Conservation (phyloP, 2,888 invertebrate genomes). For the Agelastica alni region DNA sequence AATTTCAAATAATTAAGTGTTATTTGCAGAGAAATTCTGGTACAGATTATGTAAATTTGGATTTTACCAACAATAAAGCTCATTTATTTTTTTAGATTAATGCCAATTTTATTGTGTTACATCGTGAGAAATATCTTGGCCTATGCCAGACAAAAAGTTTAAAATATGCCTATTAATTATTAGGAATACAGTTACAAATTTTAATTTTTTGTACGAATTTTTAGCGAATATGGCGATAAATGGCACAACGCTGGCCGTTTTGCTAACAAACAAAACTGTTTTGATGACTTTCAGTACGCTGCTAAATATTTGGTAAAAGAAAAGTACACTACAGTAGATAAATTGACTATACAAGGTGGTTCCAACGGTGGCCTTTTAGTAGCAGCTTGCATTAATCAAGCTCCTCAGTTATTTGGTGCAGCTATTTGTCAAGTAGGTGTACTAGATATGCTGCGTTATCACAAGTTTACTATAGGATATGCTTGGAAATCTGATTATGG, state of each 20-base stretch:
- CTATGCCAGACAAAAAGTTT: too few species aligned
- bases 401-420: slow-evolving; percentile 92
- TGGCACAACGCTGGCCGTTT: slow-evolving; percentile 95
- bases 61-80: too few species aligned
- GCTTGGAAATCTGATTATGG: slow-evolving; percentile 98
- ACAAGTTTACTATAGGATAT: slow-evolving; percentile 97
- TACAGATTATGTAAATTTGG: too few species aligned
- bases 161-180: too few species aligned
- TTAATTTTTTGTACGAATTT: slow-evolving; percentile 14
- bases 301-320: slow-evolving; percentile 84
- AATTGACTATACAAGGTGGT: slow-evolving; percentile 88
- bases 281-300: slow-evolving; percentile 94
- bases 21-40: too few species aligned
- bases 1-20: too few species aligned
- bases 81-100: too few species aligned
- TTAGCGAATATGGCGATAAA: slow-evolving; percentile 92
- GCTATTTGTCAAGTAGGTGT: slow-evolving; percentile 95
- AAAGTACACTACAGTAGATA: slow-evolving; percentile 75
- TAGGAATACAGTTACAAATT: too few species aligned
- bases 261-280: slow-evolving; percentile 94
- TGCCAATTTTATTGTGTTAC: too few species aligned
- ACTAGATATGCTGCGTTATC: slow-evolving; percentile 95
- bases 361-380: slow-evolving; percentile 98
- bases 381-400: slow-evolving; percentile 92
- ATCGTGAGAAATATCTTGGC: too few species aligned